Conservation (phyloP, 2,113 vertebrate genomes). For the Lycaon pictus region DNA sequence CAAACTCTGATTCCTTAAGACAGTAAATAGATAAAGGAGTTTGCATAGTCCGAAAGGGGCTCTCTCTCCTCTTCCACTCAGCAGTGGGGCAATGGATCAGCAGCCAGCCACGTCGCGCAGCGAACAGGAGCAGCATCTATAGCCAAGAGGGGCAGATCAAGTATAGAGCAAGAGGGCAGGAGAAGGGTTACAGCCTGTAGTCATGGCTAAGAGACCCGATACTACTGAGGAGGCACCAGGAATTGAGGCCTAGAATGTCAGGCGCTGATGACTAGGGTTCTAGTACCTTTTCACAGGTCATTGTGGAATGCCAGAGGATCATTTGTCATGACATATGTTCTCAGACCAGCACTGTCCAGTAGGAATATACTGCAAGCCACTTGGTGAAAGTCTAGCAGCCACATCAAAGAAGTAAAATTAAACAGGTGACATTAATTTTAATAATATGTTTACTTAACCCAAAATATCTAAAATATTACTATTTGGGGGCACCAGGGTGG, state of each 20-base stretch:
- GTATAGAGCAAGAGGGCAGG: neutral
- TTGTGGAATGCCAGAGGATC: neutral
- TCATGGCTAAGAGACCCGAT: neutral
- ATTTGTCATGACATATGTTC: neutral
- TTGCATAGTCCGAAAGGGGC: neutral
- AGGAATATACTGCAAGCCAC: neutral
- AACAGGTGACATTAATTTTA: constrained; percentile 10
- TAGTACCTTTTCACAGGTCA: neutral
- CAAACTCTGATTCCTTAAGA: neutral
- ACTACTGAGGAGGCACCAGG: neutral
- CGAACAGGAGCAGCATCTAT: neutral
- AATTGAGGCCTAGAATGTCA: neutral
- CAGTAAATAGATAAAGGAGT: neutral
- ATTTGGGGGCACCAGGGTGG: no score
- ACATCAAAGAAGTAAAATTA: neutral
- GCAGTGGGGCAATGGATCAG: neutral
- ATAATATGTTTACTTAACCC: neutral
- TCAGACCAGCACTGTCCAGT: neutral
- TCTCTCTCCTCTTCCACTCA: neutral
- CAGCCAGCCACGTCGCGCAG: fast-evolving
- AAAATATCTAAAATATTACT: neutral
- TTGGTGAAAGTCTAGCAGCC: neutral
- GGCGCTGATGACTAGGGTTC: neutral
- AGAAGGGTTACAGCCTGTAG: neutral
- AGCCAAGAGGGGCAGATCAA: neutral